Evolutionary conservation across 2,797 vertebrate genomes (phyloP), one percentile per base, ranked within the genome.

Genomic region (Vespertilio murinus): DNA sequence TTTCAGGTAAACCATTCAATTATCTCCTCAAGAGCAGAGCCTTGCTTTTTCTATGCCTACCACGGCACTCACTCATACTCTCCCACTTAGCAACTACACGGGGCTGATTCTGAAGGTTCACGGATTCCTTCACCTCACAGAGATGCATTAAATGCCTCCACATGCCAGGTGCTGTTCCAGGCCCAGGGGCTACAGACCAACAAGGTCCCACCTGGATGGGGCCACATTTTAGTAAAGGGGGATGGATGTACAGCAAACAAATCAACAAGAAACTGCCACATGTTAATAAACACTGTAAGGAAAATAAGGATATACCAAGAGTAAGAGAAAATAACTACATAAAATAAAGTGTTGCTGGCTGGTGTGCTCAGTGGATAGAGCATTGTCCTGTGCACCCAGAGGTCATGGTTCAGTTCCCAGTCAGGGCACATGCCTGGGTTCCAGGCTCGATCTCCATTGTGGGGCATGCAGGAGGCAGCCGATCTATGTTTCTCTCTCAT

Each of bases 81-180:
- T 90, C 49, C 67, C 40, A 45, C 5, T 65, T 38, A 35, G 13
- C 75, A 88, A 45, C 47, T 28, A 16, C 42, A 45, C 35, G 20
- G 0, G 25, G 17, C 30, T 70, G 18, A 42, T 40, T 45, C 14
- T 28, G 33, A 23, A 42, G 16, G 79, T 23, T 69, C 49, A 13
- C 13, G 12, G 23, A 59, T 47, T 56, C 81, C 35, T 93, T 93
- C 22, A 71, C 33, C 87, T 59, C 40, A 54, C 38, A 61, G 79
- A 86, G 35, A 87, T 80, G 45, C 93, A 45, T 93, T 83, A 45
- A 86, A 70, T 42, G 49, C 35, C 47, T 33, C 61, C 33, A 4
- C 5, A 8, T 59, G 45, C 8, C 59, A 56, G 33, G 18, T 22
- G 75, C 38, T 69, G 2, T 70, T 67, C 13, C 2, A 42, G 49